Conservation (phyloP, 2,113 vertebrate genomes). For the Sylvilagus bachmani region DNA sequence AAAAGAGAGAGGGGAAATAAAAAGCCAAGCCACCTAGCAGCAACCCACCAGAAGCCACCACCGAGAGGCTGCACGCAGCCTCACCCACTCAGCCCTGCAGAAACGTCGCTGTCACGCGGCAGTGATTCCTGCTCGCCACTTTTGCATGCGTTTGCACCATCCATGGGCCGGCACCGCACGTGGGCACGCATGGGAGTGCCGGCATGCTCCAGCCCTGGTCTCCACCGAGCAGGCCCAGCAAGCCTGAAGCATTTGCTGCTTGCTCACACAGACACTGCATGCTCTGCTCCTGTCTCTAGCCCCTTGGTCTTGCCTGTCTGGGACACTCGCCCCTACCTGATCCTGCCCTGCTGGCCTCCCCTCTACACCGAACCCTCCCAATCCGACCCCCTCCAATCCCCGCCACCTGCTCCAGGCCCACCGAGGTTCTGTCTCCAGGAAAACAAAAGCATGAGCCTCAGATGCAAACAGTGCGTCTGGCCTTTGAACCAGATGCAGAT, state of each 20-base stretch:
- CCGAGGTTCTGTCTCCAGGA: background rate
- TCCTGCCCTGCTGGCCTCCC: background rate
- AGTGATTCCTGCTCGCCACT: background rate
- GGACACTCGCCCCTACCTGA: background rate
- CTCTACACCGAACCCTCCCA: background rate
- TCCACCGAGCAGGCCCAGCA: background rate
- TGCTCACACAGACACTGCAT: fast-evolving
- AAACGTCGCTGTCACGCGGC: constrained; percentile 4
- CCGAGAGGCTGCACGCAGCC: background rate
- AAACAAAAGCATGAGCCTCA: background rate
- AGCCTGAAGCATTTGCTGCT: background rate
- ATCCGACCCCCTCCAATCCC: too few relatives aligned
- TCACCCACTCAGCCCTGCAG: constrained; percentile 56
- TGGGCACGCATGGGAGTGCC: background rate
- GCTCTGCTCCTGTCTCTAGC: background rate
- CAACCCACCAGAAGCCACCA: constrained; percentile 59
- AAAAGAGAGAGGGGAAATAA: constrained; percentile 40
- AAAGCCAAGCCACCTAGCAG: constrained; percentile 48
- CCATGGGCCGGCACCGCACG: background rate
- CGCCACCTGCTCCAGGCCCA: too few relatives aligned
- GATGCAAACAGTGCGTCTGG: background rate
- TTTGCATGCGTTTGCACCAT: background rate
- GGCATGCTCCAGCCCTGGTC: background rate
- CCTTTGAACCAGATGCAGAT: constrained; percentile 35
- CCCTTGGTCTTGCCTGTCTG: background rate